A percentile compares a stretch with the other conserved stretches of the same genome.
Evolutionary conservation across 2,888 invertebrate genomes (phyloP).

Genomic region (Amiota communis): DNA sequence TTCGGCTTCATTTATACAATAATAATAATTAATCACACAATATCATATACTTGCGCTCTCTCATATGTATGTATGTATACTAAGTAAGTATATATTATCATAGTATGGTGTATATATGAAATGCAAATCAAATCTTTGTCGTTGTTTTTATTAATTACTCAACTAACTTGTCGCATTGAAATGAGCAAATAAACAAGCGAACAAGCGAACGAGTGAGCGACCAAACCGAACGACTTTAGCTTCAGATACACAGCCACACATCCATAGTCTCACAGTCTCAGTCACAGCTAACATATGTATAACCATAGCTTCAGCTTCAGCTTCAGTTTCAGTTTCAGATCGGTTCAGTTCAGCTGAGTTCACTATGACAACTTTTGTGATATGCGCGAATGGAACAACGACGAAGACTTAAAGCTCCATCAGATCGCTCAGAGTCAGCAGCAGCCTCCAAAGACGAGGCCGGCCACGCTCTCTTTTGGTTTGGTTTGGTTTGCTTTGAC

Average conservation of each 20-base stretch:
- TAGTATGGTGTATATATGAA: background rate
- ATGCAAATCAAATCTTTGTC: constrained; percentile 17
- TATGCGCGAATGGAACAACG: background rate
- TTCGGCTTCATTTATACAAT: constrained; percentile 57
- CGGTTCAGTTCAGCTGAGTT: constrained; percentile 24
- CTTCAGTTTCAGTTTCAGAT: constrained; percentile 1
- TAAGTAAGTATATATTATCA: background rate
- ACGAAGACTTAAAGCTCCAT: background rate
- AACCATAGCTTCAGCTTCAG: background rate
- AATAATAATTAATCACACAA: constrained; percentile 57
- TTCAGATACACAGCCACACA: too few relatives aligned
- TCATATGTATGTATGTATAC: background rate
- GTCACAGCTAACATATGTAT: too few relatives aligned
- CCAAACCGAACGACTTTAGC: background rate
- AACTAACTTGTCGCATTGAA: constrained; percentile 63
- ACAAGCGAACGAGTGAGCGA: background rate
- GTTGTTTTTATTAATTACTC: constrained; percentile 55
- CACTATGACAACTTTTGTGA: background rate
- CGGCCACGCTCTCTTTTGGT: constrained; percentile 11
- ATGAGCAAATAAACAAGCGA: constrained; percentile 5
- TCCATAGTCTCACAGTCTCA: too few relatives aligned
- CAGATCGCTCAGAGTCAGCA: background rate
- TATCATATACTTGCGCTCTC: constrained; percentile 4
- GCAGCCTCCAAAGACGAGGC: background rate
- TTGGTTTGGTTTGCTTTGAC: too few relatives aligned